Conservation (phyloP, 2,113 vertebrate species). For the Neomonachus schauinslandi region DNA sequence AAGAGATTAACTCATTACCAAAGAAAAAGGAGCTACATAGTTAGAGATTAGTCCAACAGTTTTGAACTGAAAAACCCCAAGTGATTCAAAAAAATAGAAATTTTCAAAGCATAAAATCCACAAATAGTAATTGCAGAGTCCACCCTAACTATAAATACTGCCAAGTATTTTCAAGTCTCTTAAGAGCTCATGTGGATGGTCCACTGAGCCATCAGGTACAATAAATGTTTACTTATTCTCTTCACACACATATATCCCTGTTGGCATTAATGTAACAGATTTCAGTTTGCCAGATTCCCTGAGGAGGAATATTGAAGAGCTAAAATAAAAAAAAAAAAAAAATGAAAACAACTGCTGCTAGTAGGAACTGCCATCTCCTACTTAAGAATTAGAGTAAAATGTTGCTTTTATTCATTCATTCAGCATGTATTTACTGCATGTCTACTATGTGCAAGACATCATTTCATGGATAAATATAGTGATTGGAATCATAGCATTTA, state of each 20-base stretch:
- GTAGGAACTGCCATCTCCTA: background rate
- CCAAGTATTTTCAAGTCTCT: slow-evolving; percentile 66
- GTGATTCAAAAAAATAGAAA: background rate
- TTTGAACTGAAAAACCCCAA: slow-evolving; percentile 40
- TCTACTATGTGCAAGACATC: background rate
- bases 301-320: slow-evolving; percentile 41
- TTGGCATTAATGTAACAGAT: slow-evolving; percentile 68
- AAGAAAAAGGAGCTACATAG: background rate
- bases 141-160: slow-evolving; percentile 33
- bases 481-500: background rate
- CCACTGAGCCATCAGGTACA: slow-evolving; percentile 48
- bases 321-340: background rate
- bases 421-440: background rate
- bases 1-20: slow-evolving; percentile 5
- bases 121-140: background rate
- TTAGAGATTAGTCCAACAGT: background rate
- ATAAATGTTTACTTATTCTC: slow-evolving; percentile 75
- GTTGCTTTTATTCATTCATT: slow-evolving; percentile 4
- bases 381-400: background rate
- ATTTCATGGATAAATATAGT: background rate
- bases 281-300: slow-evolving; percentile 73
- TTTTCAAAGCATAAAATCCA: background rate
- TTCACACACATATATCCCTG: slow-evolving; percentile 60
- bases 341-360: background rate
- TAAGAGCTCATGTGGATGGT: slow-evolving; percentile 61